Base-by-base conservation (phyloP, 2,888 invertebrate species). In the Polymixis flavicincta region DNA sequence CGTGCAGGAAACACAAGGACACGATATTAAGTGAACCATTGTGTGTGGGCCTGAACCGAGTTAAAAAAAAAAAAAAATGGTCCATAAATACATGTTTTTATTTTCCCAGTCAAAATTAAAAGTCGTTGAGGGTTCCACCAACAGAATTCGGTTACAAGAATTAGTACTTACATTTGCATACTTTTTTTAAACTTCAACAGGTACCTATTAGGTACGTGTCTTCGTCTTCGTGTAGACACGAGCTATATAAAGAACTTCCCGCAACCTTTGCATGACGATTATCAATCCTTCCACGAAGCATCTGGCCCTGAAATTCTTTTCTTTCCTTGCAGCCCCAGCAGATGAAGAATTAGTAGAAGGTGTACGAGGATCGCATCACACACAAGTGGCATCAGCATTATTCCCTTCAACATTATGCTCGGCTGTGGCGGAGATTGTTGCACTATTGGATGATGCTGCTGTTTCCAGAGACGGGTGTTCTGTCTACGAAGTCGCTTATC, bases 381-480 rank as follows among this genome's bases (percentile, higher is more conserved):
- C 99, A 8, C 99, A 99, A 92, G 98, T 99, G 4, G 99, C 99
- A 0, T 98, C 99, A 88, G 98, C 99, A 0, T 96, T 99, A 55
- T 99, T 99, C 93, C 99, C 99, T 0, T 99, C 99, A 0, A 99
- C 98, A 63, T 96, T 99, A 42, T 99, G 99, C 93, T 98, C 99
- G 0, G 99, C 99, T 0, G 99, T 99, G 0, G 98, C 99, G 71
- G 98, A 98, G 92, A 99, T 99, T 79, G 98, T 99, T 22, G 98
- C 98, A 88, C 97, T 99, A 72, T 95, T 99, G 67, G 99, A 99
- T 91, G 99, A 99, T 94, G 98, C 99, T 0, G 99, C 99, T 2
- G 99, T 99, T 8, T 98, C 99, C 0, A 97, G 97, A 5, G 99
- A 99, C 92, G 99, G 99, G 0, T 98, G 98, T 90, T 98, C 99